Evolutionary conservation across 2,888 invertebrate species (phyloP).

Genomic region (Apodemia mormo): DNA sequence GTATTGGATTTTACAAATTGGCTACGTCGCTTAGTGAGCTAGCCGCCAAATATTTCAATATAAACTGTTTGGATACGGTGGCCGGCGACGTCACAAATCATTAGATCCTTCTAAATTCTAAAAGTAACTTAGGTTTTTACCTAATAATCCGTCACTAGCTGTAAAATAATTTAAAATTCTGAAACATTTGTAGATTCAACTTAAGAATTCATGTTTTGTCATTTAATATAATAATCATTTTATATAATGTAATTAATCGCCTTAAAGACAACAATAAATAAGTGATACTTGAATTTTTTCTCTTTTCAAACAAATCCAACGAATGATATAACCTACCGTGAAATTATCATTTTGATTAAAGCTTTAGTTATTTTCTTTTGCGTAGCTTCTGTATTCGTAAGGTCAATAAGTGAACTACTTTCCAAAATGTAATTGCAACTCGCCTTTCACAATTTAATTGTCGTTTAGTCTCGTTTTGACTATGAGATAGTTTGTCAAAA

Average conservation of each 20-base stretch:
- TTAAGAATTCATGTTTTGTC: too few relatives aligned
- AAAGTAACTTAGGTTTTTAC: too few relatives aligned
- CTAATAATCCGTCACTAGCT: too few relatives aligned
- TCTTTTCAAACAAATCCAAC: not conserved
- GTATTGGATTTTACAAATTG: too few relatives aligned
- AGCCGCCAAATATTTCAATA: too few relatives aligned
- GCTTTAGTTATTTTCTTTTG: slow-evolving; percentile 41
- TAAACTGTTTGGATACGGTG: too few relatives aligned
- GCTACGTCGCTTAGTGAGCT: too few relatives aligned
- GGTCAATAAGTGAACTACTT: slow-evolving; percentile 63
- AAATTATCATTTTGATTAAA: slow-evolving; percentile 26
- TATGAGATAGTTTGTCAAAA: slow-evolving; percentile 53
- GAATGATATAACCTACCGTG: not conserved
- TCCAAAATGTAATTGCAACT: slow-evolving; percentile 61
- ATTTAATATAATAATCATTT: too few relatives aligned
- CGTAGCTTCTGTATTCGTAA: slow-evolving; percentile 52
- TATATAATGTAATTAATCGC: not conserved
- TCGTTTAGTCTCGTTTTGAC: slow-evolving; percentile 64
- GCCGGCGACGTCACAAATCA: too few relatives aligned
- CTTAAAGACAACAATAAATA: not conserved
- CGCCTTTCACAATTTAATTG: slow-evolving; percentile 71
- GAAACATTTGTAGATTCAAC: too few relatives aligned
- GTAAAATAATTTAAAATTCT: too few relatives aligned
- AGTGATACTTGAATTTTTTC: not conserved
- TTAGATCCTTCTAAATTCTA: too few relatives aligned